Evolutionary conservation across 2,113 vertebrate species (phyloP), one percentile per base, ranked within the genome.

Genomic region (Synchiropus splendidus): DNA sequence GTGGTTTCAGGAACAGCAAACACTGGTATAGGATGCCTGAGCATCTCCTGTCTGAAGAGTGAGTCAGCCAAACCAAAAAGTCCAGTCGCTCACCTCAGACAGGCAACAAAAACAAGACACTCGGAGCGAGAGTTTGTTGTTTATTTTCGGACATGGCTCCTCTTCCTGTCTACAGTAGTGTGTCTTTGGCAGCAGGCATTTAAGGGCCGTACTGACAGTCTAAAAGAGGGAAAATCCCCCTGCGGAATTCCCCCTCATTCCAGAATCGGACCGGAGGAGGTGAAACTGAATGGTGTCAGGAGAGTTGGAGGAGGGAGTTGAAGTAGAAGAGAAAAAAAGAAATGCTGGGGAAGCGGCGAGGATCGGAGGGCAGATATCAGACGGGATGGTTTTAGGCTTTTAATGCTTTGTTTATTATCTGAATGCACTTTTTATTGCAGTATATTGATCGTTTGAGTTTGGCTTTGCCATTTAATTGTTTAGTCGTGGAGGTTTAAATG

Each of bases 161-260:
- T n/a, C n/a, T 42, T 48, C 61, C 58, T 42, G 48, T 31, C 34
- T 54, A 51, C 48, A 49, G 31, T 14, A 15, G 33, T 45, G 18
- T 54, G 15, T 58, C 33, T 57, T 42, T 39, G 49, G 55, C 50
- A 13, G 39, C 43, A 45, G 39, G 18, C 52, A 61, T 69, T 75
- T 64, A 67, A 67, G 58, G 51, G 63, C 51, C 43, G 49, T 56
- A 45, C 56, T 69, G 56, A 72, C 65, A 61, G 64, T 52, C 58
- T 68, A 68, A 78, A 72, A 57, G 43, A 55, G 58, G 48, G 64
- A 42, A 77, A 74, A 70, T 56, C n/a, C 56, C 61, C 57, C 61
- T 40, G 30, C 61, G 63, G 69, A 78, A 70, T 68, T 70, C 58
- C 69, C 65, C 59, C 53, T 69, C 64, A 59, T 51, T 58, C 51